phyloP scores from a whole-genome alignment of 2,888 invertebrate genomes.

The Hedychridium roseum region DNA sequence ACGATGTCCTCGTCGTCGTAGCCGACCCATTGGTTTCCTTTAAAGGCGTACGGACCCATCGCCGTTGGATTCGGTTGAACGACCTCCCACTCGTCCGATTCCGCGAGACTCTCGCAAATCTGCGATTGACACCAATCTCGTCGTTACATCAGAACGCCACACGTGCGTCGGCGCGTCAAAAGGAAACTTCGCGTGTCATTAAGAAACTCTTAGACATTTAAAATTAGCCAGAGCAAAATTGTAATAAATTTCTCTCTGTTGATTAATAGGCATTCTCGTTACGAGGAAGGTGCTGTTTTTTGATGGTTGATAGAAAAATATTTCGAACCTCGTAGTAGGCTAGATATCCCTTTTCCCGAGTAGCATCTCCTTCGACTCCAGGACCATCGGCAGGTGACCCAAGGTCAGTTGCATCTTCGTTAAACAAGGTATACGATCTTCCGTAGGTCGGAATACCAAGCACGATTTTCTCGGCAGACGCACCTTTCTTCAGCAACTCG shows the following conservation, averaged over 20 bases:
- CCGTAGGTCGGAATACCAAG: conserved; percentile 91
- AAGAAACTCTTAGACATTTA: too few species aligned
- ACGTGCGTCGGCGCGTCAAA: too few species aligned
- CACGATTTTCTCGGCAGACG: conserved; percentile 80
- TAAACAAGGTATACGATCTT: conserved; percentile 87
- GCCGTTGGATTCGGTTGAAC: conserved; percentile 81
- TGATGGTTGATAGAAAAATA: background rate
- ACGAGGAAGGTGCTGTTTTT: background rate
- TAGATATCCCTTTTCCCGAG: conserved; percentile 90
- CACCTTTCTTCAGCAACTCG: conserved; percentile 81
- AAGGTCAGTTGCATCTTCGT: conserved; percentile 84
- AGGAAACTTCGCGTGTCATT: too few species aligned
- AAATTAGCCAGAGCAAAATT: too few species aligned
- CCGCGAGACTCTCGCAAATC: conserved; percentile 85
- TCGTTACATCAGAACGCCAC: too few species aligned
- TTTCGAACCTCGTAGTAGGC: conserved; percentile 85
- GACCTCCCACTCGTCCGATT: conserved; percentile 82
- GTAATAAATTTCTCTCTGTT: background rate
- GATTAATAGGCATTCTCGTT: background rate
- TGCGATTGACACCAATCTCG: too few species aligned
- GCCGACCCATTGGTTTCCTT: conserved; percentile 92
- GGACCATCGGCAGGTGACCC: conserved; percentile 91
- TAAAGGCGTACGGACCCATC: conserved; percentile 90
- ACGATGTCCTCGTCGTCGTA: conserved; percentile 89
- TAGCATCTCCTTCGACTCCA: conserved; percentile 89